Percentiles rank a stretch among this genome's conserved stretches.
These are phyloP conservation scores for Todus mexicanus DNA, from an alignment of 2,797 vertebrate species.

Conservation along the genomic window DNA sequence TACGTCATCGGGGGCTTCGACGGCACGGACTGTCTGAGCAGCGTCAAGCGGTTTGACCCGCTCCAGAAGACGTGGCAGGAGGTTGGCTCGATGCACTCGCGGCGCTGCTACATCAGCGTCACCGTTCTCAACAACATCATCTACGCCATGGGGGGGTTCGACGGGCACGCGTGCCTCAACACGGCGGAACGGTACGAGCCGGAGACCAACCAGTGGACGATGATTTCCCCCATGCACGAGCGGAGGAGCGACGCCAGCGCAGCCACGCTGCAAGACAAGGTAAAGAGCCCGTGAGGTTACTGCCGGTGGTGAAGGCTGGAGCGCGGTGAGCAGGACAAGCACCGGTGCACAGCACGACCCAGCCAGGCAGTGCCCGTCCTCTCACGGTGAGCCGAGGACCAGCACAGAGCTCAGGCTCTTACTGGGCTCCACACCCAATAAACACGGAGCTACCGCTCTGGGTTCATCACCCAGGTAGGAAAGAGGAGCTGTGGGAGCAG, in stretches of 20 bases:
- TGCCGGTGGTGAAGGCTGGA: background rate
- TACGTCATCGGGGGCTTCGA: slow-evolving; percentile 81
- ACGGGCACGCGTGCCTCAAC: slow-evolving; percentile 71
- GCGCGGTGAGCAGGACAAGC: background rate
- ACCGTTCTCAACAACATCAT: slow-evolving; percentile 74
- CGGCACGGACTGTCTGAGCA: slow-evolving; percentile 75
- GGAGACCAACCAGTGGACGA: slow-evolving; percentile 82
- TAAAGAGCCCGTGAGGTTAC: background rate
- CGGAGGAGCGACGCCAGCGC: slow-evolving; percentile 77
- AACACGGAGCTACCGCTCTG: background rate
- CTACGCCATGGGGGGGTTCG: slow-evolving; percentile 84
- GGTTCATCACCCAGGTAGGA: rapidly evolving
- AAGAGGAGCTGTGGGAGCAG: background rate
- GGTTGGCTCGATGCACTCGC: slow-evolving; percentile 78
- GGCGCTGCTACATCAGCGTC: slow-evolving; percentile 81
- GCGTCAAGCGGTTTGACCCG: slow-evolving; percentile 76
- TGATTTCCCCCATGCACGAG: slow-evolving; percentile 79
- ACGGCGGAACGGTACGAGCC: slow-evolving; percentile 79
- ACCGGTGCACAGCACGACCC: background rate
- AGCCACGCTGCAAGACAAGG: slow-evolving; percentile 76
- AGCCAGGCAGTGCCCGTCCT: background rate
- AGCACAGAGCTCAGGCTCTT: background rate
- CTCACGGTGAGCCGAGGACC: background rate
- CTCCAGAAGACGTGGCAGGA: slow-evolving; percentile 77
- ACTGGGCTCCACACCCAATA: rapidly evolving